A percentile compares a stretch with the other conserved stretches of the same genome.
Evolutionary conservation across 2,113 vertebrate genomes (phyloP).

Genomic region (Struthidea cinerea): DNA sequence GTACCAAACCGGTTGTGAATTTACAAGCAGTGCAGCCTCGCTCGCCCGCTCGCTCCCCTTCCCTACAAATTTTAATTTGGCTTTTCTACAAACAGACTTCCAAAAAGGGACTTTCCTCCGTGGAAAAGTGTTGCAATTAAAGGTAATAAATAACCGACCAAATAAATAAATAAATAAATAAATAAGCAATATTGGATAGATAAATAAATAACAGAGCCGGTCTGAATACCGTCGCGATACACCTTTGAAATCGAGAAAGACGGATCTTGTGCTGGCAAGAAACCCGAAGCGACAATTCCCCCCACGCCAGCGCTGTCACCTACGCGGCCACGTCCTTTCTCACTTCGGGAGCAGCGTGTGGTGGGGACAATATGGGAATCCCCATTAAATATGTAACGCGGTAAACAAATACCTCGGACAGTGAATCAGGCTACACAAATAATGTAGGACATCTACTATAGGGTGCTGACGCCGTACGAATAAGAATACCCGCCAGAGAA

Average conservation of each 20-base stretch:
- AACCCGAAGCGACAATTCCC: slow-evolving; percentile 31
- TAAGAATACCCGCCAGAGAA: slow-evolving; percentile 70
- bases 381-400: slow-evolving; percentile 97
- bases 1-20: slow-evolving; percentile 84
- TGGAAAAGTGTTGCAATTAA: slow-evolving; percentile 70
- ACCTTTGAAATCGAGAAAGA: slow-evolving; percentile 47
- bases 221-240: slow-evolving; percentile 35
- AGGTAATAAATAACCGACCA: slow-evolving; percentile 61
- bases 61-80: slow-evolving; percentile 49
- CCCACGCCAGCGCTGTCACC: background rate
- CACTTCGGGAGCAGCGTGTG: slow-evolving; percentile 30
- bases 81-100: slow-evolving; percentile 87
- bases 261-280: slow-evolving; percentile 55
- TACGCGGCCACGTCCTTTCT: slow-evolving; percentile 40
- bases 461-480: slow-evolving; percentile 71
- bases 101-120: slow-evolving; percentile 66
- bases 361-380: slow-evolving; percentile 74
- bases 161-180: background rate
- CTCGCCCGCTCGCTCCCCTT: slow-evolving; percentile 24
- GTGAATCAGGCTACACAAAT: slow-evolving; percentile 88
- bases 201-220: slow-evolving; percentile 38
- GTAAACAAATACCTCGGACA: slow-evolving; percentile 93
- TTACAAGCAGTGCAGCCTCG: slow-evolving; percentile 83
- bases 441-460: slow-evolving; percentile 70
- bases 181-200: slow-evolving; percentile 5